Base-by-base conservation (phyloP, 2,797 vertebrate species). In the Labroides dimidiatus region DNA sequence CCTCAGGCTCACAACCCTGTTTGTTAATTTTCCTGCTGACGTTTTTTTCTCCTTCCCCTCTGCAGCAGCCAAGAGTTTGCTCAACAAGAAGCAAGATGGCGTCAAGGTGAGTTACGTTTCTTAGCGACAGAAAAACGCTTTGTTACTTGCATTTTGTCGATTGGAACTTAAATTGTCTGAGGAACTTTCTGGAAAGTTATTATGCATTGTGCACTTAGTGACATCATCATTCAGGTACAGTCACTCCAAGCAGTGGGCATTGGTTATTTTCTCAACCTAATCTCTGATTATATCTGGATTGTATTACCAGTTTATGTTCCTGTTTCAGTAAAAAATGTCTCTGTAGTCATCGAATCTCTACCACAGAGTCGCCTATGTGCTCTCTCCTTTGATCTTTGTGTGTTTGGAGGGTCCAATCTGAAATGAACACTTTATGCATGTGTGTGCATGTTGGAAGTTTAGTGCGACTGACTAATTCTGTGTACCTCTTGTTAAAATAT, bases 1-100 rank as follows among this genome's bases (percentile, higher is more conserved):
- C 79, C 58, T 64, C 56, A 54, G 68, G 58, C 50, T 58, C 24
- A 48, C 24, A 45, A 64, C 60, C 53, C 17, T 50, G 45, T 61
- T 54, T 52, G 53, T 60, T 56, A 79, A 37, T 55, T 51, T n/a
- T 67, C 47, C 14, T 43, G 39, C 70, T 90, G 66, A 92, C 65
- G 11, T 78, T 21, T 52, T 42, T 50, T 64, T 77, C 87, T 77
- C 86, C 23, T 87, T 76, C 64, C 91, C 60, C 24, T 89, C 92
- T 92, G 84, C 96, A 99, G 98, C 97, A 96, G 98, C 97, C 87
- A 98, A 98, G 88, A 98, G 96, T 94, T 95, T 99, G 90, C 93
- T 98, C 92, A 99, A 95, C 87, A 95, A 99, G 94, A 99, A 99
- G 84, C 0, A 95, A 1, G 97, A 98, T 36, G 97, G 95, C 48